Conservation (phyloP, 2,888 invertebrate genomes). For the Heteropelma amictum region DNA sequence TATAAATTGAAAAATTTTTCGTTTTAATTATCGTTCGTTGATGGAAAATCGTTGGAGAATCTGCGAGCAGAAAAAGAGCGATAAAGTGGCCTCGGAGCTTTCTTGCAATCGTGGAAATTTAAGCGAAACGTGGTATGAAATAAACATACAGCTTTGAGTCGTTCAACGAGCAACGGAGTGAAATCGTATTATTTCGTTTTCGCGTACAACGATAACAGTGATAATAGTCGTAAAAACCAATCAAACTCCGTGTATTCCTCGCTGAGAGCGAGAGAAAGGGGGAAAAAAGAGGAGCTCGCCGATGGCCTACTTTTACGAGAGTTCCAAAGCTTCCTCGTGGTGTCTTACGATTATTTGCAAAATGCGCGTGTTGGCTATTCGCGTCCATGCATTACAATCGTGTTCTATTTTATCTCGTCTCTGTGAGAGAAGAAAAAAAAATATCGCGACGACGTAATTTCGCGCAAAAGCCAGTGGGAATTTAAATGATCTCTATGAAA, state of each 20-base stretch:
- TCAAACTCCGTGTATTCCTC: neutral
- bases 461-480: too few species aligned
- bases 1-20: too few species aligned
- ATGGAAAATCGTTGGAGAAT: too few species aligned
- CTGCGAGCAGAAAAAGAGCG: too few species aligned
- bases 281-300: neutral
- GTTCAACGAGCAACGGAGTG: neutral
- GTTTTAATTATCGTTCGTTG: too few species aligned
- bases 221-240: constrained; percentile 4
- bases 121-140: neutral
- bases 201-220: constrained; percentile 5
- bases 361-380: neutral
- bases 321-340: neutral
- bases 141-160: neutral
- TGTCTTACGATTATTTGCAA: neutral
- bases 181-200: constrained; percentile 12
- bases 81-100: too few species aligned
- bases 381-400: neutral
- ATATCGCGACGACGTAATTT: too few species aligned
- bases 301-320: neutral
- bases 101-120: constrained; percentile 6
- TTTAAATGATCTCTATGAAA: too few species aligned
- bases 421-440: neutral
- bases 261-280: too few species aligned
- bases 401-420: neutral